Base-by-base conservation (phyloP, 1,140 invertebrate genomes). In the Plectrocnemia conspersa region DNA sequence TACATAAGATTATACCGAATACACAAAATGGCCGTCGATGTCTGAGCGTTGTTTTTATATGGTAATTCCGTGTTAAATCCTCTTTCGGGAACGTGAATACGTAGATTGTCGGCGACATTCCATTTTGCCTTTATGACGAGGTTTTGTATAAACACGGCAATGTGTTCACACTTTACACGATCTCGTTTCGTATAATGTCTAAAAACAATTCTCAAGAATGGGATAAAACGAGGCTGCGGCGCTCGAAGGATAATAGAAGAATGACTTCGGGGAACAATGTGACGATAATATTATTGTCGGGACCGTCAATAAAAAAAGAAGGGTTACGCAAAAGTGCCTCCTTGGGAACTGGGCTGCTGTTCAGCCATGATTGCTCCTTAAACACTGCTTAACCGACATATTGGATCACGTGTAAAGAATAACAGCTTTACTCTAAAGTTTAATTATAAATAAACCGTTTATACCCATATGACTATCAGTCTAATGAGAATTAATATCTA, bases 71-170 rank as follows among this genome's bases (percentile, higher is more conserved):
- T n/a, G n/a, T n/a, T n/a, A n/a, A n/a, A n/a, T n/a, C n/a, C n/a
- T n/a, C n/a, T n/a, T 45, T 27, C 3, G 32, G 42, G 18, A 42
- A n/a, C 19, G 23, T 13, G 42, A 45, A 23, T 19, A 40, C 40
- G 33, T 33, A 53, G 55, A 59, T 52, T 55, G 57, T 55, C 57
- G 47, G 49, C 35, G 47, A 40, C 52, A 59, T 59, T 59, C 56
- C 56, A 53, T 58, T 56, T 45, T 41, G 46, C 57, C 27, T 58
- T 59, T 59, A 59, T 59, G 57, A 59, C 48, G 49, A 57, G 52
- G 56, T 46, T 50, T 52, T 52, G 52, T 55, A 54, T 59, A 59
- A 55, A 55, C 57, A 59, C 57, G 52, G 52, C 52, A 42, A 56
- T 41, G 52, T 46, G 29, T 40, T 54, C 48, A 50, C 54, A 56